Conservation (phyloP, 2,888 invertebrate species). For the Arrhopalites spinosus region DNA sequence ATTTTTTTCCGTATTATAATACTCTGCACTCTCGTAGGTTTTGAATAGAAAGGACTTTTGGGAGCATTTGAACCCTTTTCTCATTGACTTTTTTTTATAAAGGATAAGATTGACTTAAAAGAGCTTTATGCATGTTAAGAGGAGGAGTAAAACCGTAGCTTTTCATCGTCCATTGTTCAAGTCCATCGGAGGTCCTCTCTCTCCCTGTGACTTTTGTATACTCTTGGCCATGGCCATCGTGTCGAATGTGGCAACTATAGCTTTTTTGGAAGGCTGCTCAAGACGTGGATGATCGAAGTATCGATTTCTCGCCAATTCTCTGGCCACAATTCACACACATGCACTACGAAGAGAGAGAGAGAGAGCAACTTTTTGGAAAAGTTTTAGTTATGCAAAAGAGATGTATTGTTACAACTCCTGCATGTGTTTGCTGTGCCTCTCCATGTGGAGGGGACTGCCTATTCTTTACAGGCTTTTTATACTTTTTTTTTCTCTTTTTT, state of each 20-base stretch:
- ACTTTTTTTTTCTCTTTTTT: conserved; percentile 4
- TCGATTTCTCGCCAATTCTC: conserved; percentile 37
- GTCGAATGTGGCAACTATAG: conserved; percentile 21
- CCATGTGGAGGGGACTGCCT: neutral
- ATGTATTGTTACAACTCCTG: conserved; percentile 30
- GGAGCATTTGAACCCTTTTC: conserved; percentile 30
- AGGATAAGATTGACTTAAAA: conserved; percentile 29
- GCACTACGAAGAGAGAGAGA: neutral
- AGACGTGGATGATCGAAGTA: conserved; percentile 36
- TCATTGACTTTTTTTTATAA: neutral
- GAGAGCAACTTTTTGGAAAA: conserved; percentile 6
- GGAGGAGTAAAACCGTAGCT: conserved; percentile 10
- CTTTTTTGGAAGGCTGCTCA: conserved; percentile 16
- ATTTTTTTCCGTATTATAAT: neutral
- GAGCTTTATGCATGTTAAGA: conserved; percentile 25
- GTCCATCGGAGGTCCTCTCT: conserved; percentile 38
- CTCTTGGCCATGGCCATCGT: conserved; percentile 19
- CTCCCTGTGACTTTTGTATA: neutral
- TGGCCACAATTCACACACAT: neutral
- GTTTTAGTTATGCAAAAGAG: conserved; percentile 34
- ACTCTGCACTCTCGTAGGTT: neutral
- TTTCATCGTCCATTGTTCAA: conserved; percentile 31
- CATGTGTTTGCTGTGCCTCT: neutral
- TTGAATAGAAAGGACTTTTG: conserved; percentile 27
- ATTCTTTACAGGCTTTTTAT: too few relatives aligned